Conservation (phyloP, 37 sponge, comb jelly and placozoan species). For the Aplysina aerophoba region DNA sequence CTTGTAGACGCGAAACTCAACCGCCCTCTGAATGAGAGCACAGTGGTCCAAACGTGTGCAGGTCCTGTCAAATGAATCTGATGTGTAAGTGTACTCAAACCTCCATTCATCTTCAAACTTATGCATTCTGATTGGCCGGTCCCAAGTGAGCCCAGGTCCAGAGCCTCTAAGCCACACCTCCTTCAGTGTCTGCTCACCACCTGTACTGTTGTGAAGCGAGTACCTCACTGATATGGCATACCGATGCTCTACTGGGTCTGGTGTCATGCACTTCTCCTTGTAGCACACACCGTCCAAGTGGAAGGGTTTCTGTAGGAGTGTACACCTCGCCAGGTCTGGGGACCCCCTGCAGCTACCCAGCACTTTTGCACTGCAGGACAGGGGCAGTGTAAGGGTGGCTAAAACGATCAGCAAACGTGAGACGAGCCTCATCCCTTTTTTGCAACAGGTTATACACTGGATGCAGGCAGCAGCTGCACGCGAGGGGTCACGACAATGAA, state of each 20-base stretch:
- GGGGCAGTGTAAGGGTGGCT: neutral
- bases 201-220: neutral
- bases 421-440: neutral
- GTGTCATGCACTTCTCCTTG: constrained; percentile 14
- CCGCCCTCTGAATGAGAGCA: constrained; percentile 44
- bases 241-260: neutral
- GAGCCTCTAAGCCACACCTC: constrained; percentile 70
- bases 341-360: constrained; percentile 1
- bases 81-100: constrained; percentile 39
- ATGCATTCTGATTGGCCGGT: constrained; percentile 44
- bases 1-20: constrained; percentile 71
- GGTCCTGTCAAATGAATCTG: constrained; percentile 40
- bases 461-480: neutral
- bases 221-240: neutral
- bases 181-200: neutral
- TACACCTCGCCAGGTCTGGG: neutral
- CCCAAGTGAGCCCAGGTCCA: constrained; percentile 74
- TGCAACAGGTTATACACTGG: neutral
- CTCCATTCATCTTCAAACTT: constrained; percentile 50
- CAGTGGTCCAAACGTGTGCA: constrained; percentile 52
- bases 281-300: constrained; percentile 4
- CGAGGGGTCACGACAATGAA: neutral
- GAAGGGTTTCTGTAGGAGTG: neutral
- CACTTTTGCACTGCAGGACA: neutral
- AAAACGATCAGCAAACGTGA: neutral